Base-by-base conservation (phyloP, 2,113 vertebrate species). In the Rhombomys opimus region DNA sequence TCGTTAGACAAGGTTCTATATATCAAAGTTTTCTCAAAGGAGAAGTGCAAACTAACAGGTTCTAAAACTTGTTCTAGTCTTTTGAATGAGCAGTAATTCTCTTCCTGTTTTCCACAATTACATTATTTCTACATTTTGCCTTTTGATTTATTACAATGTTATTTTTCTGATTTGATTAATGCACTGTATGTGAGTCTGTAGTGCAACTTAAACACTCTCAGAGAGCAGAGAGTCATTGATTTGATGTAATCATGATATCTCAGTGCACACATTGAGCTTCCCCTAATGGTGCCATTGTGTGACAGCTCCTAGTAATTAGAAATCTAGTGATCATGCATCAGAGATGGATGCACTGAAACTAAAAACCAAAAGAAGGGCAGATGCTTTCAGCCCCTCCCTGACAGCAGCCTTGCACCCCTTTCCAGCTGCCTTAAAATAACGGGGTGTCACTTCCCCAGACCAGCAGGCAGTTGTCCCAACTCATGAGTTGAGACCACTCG, bases 81-180 rank as follows among this genome's bases (percentile, higher is more conserved):
- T 93, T 85, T 52, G 65, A 87, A 86, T 65, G 5, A 89, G 18
- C 35, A 72, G 87, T 12, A 61, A 23, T 95, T 84, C 11, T 59
- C 25, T 54, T 46, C n/a, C 15, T 78, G 52, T 88, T 65, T 90
- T 61, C 59, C 27, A 81, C 54, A 27, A 17, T 91, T 94, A 46
- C 85, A 50, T 92, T 80, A 80, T 89, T 91, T 90, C 59, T 68
- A 15, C 12, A 91, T 72, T 84, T 89, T 92, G 30, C 90, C 72
- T 94, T 95, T 94, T 89, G 93, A 93, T 87, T 87, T 87, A 88
- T 27, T 87, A 63, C 14, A 80, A 14, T 72, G 67, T 81, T 46
- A 46, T 46, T 95, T 96, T 96, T 90, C 85, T 80, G 46, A 90
- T 87, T 77, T 96, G 96, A 96, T 96, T 93, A 97, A 85, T 87